phyloP scores from a whole-genome alignment of 1,140 invertebrate species.

The Arctopsyche grandis region DNA sequence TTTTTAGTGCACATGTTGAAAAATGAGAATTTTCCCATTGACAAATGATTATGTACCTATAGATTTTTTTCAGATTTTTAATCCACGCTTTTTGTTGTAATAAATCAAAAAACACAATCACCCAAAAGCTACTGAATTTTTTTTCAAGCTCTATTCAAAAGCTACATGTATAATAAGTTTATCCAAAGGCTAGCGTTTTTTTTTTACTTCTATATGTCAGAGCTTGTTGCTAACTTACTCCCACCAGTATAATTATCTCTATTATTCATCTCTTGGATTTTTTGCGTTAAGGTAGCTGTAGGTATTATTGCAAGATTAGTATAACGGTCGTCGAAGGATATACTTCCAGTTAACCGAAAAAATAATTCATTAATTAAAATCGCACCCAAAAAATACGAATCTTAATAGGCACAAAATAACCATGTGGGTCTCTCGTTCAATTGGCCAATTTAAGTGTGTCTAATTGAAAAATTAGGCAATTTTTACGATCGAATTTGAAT shows the following conservation, averaged over 20 bases:
- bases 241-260: slow-evolving; percentile 16
- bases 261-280: neutral
- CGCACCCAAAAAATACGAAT: too few relatives aligned
- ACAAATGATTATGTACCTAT: too few relatives aligned
- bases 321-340: neutral
- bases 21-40: too few relatives aligned
- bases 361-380: too few relatives aligned
- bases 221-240: slow-evolving; percentile 9
- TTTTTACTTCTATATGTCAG: neutral
- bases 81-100: neutral
- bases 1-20: too few relatives aligned
- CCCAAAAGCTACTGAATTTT: slow-evolving; percentile 12
- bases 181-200: slow-evolving; percentile 1
- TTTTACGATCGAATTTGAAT: too few relatives aligned
- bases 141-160: slow-evolving; percentile 11
- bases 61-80: neutral
- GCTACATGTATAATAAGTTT: slow-evolving; percentile 13
- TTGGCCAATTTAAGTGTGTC: too few relatives aligned
- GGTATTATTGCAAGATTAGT: neutral
- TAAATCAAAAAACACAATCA: slow-evolving; percentile 18
- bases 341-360: neutral
- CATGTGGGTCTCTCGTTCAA: too few relatives aligned
- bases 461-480: too few relatives aligned
- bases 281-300: neutral
- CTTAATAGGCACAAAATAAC: too few relatives aligned